A percentile compares a stretch with the other conserved stretches of the same genome.
These are phyloP conservation scores for Eupleurogrammus muticus DNA, from an alignment of 2,797 vertebrate genomes.

Conservation along the genomic window DNA sequence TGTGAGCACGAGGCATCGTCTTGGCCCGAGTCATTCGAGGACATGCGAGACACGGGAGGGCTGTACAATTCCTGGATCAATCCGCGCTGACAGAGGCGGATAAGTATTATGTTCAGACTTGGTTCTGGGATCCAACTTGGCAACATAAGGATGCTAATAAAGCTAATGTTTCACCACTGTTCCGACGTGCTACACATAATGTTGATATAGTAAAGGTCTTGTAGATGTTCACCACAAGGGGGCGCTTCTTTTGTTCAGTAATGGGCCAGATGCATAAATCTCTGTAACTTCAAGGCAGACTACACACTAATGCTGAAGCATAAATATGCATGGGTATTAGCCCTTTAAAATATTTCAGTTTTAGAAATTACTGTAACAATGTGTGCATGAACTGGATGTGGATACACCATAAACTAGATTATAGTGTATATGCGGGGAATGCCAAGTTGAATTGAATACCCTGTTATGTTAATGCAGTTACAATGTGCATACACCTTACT, in stretches of 20 bases:
- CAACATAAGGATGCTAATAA: neutral
- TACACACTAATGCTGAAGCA: no score
- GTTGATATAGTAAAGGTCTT: neutral
- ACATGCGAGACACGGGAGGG: conserved; percentile 6
- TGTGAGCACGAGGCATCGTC: neutral
- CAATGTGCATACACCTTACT: no score
- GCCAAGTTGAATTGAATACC: no score
- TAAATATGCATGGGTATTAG: neutral
- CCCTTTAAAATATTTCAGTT: neutral
- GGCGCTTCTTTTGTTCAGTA: neutral
- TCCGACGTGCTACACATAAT: neutral
- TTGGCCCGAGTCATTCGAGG: conserved; percentile 37
- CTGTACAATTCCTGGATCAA: conserved; percentile 34
- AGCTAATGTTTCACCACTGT: neutral
- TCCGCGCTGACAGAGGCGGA: conserved; percentile 52
- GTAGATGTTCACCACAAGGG: conserved; percentile 15
- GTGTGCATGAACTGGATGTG: no score
- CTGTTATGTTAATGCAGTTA: no score
- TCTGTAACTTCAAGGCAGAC: no score
- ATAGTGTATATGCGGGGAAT: no score
- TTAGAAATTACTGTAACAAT: no score
- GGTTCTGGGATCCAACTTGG: conserved; percentile 11
- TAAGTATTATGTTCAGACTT: conserved; percentile 15
- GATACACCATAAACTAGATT: neutral
- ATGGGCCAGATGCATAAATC: neutral